Base-by-base conservation (phyloP, 2,113 vertebrate species). In the Syngnathus scovelli region DNA sequence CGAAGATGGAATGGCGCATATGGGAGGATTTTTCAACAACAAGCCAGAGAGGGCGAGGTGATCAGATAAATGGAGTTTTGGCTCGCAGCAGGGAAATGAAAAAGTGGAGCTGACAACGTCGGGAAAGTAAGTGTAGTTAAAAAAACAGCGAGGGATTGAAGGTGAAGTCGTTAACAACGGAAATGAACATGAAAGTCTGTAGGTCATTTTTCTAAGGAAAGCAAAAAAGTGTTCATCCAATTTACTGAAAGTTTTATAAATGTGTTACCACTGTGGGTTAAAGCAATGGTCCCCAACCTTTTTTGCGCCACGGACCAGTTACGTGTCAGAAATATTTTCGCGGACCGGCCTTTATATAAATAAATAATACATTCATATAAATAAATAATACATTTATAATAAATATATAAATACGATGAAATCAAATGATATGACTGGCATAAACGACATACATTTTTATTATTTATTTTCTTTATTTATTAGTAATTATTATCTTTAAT, bases 1-100 rank as follows among this genome's bases (percentile, higher is more conserved):
- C 79, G 85, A 83, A 12, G 39, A 77, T 56, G 56, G 67, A 64
- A 78, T 43, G 8, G 69, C 79, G 72, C 84, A 86, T 84, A 87
- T 84, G 85, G 80, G 76, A 76, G 54, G 61, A 66, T 81, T 62
- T 62, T 62, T 87, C 58, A 76, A 69, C 71, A 73, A 69, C 69
- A 68, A 59, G 70, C 60, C 4, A 67, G 61, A 58, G 59, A 74
- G 64, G 71, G 69, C 11, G 67, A 69, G 60, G 51, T 67, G n/a
- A 18, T 36, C 33, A 58, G 27, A 44, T 62, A 16, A 62, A 62
- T 62, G 13, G 16, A 62, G 21, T 27, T 21, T 44, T 27, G 61
- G 61, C 39, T 9, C 13, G 21, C 7, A 27, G 3, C 6, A 27
- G 41, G 5, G 21, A 2, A 44, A 61, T 23, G 11, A 6, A 12